Percentiles rank a stretch among this genome's conserved stretches.
Evolutionary conservation across 2,113 vertebrate species (phyloP).

Genomic region (Meleagris gallopavo): DNA sequence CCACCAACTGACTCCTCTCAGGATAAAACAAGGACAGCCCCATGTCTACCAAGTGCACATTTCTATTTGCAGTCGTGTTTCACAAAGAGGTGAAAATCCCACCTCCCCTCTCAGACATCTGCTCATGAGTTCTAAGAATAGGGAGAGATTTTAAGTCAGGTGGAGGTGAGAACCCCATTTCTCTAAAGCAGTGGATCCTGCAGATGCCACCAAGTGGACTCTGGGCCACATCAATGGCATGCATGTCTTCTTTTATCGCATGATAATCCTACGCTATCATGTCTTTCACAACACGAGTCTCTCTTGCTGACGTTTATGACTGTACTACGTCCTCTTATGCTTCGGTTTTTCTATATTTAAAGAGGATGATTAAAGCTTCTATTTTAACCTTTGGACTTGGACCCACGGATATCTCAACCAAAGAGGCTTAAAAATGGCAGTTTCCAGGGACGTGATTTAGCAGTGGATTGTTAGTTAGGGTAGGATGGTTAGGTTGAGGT

Average conservation of each 20-base stretch:
- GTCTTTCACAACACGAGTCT: background rate
- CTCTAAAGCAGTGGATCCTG: background rate
- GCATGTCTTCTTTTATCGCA: background rate
- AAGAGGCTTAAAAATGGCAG: background rate
- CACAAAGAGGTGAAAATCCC: background rate
- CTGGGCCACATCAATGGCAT: background rate
- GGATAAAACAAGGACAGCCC: background rate
- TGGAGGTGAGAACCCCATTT: background rate
- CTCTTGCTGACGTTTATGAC: background rate
- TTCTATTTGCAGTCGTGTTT: background rate
- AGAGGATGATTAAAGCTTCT: background rate
- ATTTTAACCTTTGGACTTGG: background rate
- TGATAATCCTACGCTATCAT: background rate
- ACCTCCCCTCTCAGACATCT: background rate
- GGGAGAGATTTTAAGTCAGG: background rate
- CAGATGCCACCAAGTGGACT: background rate
- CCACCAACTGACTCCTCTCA: accelerated
- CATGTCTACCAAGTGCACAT: background rate
- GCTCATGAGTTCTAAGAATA: background rate
- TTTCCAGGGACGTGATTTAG: background rate
- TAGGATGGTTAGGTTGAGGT: too few relatives aligned
- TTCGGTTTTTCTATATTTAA: background rate
- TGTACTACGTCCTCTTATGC: background rate
- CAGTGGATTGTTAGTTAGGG: too few relatives aligned
- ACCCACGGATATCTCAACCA: background rate